A percentile compares a stretch with the other conserved stretches of the same genome.
Evolutionary conservation across 2,888 invertebrate species (phyloP).

Genomic region (Lucinisca nassula): DNA sequence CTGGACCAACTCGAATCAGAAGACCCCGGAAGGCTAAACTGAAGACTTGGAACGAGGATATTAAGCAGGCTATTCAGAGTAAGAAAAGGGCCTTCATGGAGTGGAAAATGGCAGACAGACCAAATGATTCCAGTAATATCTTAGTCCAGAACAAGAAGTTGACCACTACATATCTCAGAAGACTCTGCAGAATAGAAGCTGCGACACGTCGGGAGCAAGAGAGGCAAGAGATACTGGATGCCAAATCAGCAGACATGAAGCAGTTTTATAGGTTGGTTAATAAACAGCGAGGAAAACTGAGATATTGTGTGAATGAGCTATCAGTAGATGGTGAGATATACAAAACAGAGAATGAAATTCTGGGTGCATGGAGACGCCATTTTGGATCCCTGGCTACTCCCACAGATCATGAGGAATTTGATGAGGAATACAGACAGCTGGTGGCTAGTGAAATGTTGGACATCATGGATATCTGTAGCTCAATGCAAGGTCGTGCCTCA

Average conservation of each 20-base stretch:
- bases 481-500: no score
- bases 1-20: no score
- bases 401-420: background rate
- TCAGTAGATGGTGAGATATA: background rate
- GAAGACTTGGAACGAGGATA: conserved; percentile 11
- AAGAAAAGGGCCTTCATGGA: no score
- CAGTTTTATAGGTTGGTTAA: background rate
- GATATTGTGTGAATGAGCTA: background rate
- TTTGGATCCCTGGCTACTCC: background rate
- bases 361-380: background rate
- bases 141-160: no score
- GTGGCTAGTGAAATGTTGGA: background rate
- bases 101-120: no score
- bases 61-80: no score
- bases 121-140: no score
- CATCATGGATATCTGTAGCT: background rate
- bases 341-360: no score
- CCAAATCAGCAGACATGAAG: background rate
- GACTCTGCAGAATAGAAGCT: no score
- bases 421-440: background rate
- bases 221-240: background rate
- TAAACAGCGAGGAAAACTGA: background rate
- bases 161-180: no score
- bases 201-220: no score
- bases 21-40: no score